Evolutionary conservation across 2,797 vertebrate genomes (phyloP), one percentile per base, ranked within the genome.

Genomic region (Lepilemur septentrionalis): DNA sequence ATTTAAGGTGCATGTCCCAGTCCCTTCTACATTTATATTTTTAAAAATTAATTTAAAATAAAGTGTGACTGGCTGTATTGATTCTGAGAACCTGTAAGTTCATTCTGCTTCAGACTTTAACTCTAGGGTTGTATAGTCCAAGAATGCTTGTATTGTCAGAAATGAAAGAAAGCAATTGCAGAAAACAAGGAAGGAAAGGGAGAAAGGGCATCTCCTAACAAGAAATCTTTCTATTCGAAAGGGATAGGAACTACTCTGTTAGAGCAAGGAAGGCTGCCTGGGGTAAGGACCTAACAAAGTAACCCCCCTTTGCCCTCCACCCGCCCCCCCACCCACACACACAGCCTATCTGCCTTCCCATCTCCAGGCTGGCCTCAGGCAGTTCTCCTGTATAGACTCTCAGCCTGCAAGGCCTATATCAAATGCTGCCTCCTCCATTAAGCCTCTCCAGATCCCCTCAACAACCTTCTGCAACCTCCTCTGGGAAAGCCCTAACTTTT

Each of bases 91-190:
- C 6, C 63, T 15, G 0, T 61, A 52, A 63, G 85, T 2, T 97
- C 93, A 80, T 14, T 72, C 5, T 57, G 81, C 94, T 41, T 96
- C 52, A 73, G 48, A 86, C 35, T 55, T 76, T 89, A 28, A 85
- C 38, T 48, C 81, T 52, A 70, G 32, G 41, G 11, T 32, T 63
- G 83, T 93, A 89, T 11, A 91, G 86, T 35, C n/a, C 91, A 35
- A 81, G 63, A 90, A 93, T 55, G 93, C 38, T 35, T 50, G 10
- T 63, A 89, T 41, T 61, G 32, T 73, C 28, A 15, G 70, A 94
- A 92, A 59, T 41, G 72, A 95, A 93, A 83, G 76, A 93, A 92
- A 75, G 57, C 65, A 38, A 57, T 22, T 75, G 35, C 41, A 95
- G 23, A 80, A 91, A 91, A 91, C 28, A 86, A 89, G 57, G n/a